Conservation (phyloP, 2,888 invertebrate genomes). For the Coelinius sp. region DNA sequence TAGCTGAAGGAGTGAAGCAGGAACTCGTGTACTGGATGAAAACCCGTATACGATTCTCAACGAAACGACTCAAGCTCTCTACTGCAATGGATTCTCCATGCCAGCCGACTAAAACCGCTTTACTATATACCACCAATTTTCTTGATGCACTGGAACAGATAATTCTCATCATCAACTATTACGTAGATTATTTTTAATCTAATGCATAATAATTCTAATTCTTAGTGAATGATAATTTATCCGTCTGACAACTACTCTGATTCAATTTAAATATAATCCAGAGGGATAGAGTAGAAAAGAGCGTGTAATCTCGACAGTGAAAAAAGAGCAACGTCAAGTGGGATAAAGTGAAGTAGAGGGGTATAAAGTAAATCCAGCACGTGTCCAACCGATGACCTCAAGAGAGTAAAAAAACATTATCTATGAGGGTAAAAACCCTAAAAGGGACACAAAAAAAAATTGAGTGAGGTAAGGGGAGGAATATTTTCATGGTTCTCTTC, state of each 20-base stretch:
- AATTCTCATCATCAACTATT: constrained; percentile 23
- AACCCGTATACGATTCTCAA: background rate
- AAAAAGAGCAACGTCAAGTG: constrained; percentile 7
- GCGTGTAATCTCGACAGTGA: background rate
- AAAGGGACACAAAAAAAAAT: constrained; percentile 2
- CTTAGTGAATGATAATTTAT: background rate
- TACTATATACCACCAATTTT: constrained; percentile 35
- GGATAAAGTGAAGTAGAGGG: constrained; percentile 6
- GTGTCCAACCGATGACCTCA: constrained; percentile 6
- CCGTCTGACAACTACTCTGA: background rate
- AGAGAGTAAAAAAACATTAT: background rate
- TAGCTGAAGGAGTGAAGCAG: constrained; percentile 5
- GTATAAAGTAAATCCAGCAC: constrained; percentile 10
- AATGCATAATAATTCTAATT: background rate
- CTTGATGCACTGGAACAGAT: constrained; percentile 32
- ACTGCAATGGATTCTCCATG: background rate
- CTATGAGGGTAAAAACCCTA: background rate
- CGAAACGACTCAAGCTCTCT: constrained; percentile 32
- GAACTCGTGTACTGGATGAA: constrained; percentile 16
- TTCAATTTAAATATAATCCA: background rate
- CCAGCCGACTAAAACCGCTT: background rate
- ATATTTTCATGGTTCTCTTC: background rate
- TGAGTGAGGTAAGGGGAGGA: background rate
- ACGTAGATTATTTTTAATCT: background rate
- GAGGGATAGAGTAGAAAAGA: background rate